phyloP scores from a whole-genome alignment of 2,797 vertebrate genomes.

The Cossypha polioptera region DNA sequence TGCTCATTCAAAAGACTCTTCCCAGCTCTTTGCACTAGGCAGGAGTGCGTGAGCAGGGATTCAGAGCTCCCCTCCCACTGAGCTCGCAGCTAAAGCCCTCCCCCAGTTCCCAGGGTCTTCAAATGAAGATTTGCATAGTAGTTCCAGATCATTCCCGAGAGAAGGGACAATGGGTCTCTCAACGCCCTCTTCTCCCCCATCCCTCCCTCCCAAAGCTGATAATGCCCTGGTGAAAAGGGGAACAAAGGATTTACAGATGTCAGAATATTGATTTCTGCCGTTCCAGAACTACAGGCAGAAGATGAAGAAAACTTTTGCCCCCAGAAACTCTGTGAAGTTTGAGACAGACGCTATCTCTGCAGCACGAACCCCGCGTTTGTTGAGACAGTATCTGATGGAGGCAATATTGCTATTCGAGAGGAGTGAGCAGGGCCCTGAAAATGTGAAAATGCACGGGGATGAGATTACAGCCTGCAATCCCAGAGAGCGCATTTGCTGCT shows the following conservation, averaged over 20 bases:
- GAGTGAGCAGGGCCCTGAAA: not conserved
- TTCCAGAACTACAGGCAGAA: not conserved
- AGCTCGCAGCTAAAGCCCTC: conserved; percentile 39
- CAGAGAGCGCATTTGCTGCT: not conserved
- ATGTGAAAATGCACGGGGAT: not conserved
- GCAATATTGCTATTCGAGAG: not conserved
- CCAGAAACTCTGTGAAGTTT: conserved; percentile 19
- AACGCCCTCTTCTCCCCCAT: not conserved
- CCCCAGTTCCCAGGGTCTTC: conserved; percentile 69
- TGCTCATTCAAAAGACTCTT: not conserved
- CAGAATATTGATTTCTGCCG: conserved; percentile 46
- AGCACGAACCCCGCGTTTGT: not conserved
- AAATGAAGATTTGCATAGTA: conserved; percentile 65
- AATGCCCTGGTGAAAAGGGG: conserved; percentile 23
- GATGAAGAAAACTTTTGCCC: not conserved
- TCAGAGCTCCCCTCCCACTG: conserved; percentile 2
- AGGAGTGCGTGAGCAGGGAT: not conserved
- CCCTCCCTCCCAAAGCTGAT: conserved; percentile 21
- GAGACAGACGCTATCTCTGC: not conserved
- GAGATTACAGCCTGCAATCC: not conserved
- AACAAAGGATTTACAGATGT: conserved; percentile 59
- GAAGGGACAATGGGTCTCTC: conserved; percentile 54
- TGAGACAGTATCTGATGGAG: not conserved
- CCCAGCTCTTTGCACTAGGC: not conserved
- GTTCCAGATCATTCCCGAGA: conserved; percentile 54